Base-by-base conservation (phyloP, 2,888 invertebrate species). In the Hipparchia sbordonii region DNA sequence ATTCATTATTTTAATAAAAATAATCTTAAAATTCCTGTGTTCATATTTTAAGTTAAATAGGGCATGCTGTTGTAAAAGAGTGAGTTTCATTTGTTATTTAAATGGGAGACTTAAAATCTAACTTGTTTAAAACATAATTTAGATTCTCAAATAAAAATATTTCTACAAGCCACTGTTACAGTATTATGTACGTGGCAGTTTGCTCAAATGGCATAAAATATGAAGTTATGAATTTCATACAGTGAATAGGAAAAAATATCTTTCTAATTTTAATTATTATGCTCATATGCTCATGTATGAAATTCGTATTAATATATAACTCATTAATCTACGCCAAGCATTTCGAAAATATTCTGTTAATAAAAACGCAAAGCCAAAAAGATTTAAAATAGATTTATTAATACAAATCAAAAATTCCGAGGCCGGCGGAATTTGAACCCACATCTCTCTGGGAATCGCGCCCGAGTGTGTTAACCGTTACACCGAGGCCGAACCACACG, bases 141-240 rank as follows among this genome's bases (percentile, higher is more conserved):
- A 54, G 54, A 39, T 54, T 7, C 2, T 8, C 8, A n/a, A 6
- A 63, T 9, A 51, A 54, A 10, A 62, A 48, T 52, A 65, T 3
- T 57, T 71, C 71, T 71, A 71, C 57, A 71, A 59, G 65, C 71
- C 71, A 71, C 57, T 65, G 51, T 65, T 59, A 60, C 70, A 51
- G 71, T 71, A 57, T 51, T 57, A 12, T 6, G 71, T 57, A 33
- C 10, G 63, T 71, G 67, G 67, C 71, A 33, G 12, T 59, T 59
- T 23, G n/a, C 56, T 51, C 12, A 57, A 48, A 48, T 51, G n/a
- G 10, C 45, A 39, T 46, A 56, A 52, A 23, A 23, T 56, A 56
- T 57, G 13, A 39, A n/a, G 60, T 46, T 59, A 60, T 68, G 51
- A 60, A 60, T 68, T 68, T 60, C 60, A 60, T 68, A 59, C 68